Evolutionary conservation across 2,888 invertebrate species (phyloP), one percentile per base, ranked within the genome.

Genomic region (Cosmia pyralina): DNA sequence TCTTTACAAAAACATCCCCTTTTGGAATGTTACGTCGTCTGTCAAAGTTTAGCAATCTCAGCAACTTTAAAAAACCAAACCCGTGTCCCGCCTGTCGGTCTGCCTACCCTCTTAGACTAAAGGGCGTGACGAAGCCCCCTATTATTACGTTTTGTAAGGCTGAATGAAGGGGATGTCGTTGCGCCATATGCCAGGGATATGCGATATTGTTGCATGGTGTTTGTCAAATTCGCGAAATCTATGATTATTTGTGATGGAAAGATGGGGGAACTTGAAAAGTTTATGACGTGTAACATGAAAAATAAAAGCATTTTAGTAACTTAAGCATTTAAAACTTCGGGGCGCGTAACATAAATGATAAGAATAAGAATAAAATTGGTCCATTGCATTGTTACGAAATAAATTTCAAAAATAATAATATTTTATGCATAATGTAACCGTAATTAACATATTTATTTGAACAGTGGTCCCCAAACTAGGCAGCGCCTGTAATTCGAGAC

Each of bases 141-240:
- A 73, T 79, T 87, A 83, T 87, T 84, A 78, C 81, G 77, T 77
- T 83, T 77, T 52, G 34, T n/a, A 6, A 41, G 41, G 17, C 34
- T 48, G 48, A 53, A 75, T 44, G 44, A 68, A 77, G 75, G 70
- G 87, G 75, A 75, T 65, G 85, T 86, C 78, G 84, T 86, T 88
- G 87, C 79, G 77, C 85, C 86, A 81, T 85, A 85, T 89, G 90
- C 83, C 84, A 78, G 28, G 76, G 79, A 83, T 81, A 77, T 77
- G 22, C 46, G 63, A 79, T 73, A 81, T 84, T 83, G 72, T 73
- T 65, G 28, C 28, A 28, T 57, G 62, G 11, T 28, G 65, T 72
- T 80, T 77, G 69, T 52, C 58, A 77, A 75, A 72, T 79, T 46
- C 15, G 50, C 44, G 15, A 71, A 53, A 48, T 62, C 2, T 41